phyloP scores from a whole-genome alignment of 2,113 vertebrate species.

The pig (Sus scrofa) region DNA sequence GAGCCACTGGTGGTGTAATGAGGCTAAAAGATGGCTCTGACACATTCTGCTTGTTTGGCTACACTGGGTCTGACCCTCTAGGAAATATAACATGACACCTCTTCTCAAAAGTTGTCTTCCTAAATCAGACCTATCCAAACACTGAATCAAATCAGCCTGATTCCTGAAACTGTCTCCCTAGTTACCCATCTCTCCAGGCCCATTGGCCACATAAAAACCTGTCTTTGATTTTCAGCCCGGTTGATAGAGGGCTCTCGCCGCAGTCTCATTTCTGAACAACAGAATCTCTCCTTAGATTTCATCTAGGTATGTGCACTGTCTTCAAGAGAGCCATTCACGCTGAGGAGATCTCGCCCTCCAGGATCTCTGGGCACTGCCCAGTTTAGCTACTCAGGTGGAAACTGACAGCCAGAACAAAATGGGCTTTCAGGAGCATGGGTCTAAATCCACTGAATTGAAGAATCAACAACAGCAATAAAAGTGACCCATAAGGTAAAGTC shows the following conservation, averaged over 20 bases:
- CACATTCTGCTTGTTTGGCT: neutral
- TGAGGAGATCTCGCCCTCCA: neutral
- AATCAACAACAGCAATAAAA: neutral
- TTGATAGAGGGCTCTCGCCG: neutral
- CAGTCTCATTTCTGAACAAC: neutral
- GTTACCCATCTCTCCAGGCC: neutral
- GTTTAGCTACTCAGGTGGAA: neutral
- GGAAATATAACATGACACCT: neutral
- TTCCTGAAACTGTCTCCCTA: conserved; percentile 2
- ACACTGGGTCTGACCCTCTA: neutral
- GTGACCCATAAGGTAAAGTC: neutral
- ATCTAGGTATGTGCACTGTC: neutral
- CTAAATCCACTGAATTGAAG: neutral
- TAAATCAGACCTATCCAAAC: neutral
- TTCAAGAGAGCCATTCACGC: neutral
- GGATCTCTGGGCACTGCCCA: neutral
- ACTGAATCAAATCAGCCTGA: neutral
- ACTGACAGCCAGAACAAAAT: neutral
- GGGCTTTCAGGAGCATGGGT: neutral
- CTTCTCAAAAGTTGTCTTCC: conserved; percentile 32
- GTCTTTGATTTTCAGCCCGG: neutral
- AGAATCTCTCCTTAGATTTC: neutral
- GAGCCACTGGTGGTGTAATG: neutral
- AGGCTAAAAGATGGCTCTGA: neutral
- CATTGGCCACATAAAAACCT: neutral